Evolutionary conservation across 2,888 invertebrate species (phyloP).

Genomic region (Leptogaster cylindrica): DNA sequence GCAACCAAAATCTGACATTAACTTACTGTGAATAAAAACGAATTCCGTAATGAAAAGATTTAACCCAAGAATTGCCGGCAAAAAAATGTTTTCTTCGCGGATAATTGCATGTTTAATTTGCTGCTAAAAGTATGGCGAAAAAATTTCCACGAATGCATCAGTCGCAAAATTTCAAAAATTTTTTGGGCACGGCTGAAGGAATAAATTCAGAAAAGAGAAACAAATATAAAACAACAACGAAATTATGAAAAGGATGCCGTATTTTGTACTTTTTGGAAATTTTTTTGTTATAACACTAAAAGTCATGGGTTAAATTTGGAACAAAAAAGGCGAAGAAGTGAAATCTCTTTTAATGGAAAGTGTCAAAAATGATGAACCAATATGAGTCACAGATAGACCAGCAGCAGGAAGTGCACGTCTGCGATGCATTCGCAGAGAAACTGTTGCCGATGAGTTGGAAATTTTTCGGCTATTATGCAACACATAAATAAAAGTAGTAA

Average conservation of each 20-base stretch:
- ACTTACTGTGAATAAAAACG: conserved; percentile 6
- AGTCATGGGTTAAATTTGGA: conserved; percentile 22
- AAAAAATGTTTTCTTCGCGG: conserved; percentile 38
- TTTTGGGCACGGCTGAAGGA: conserved; percentile 15
- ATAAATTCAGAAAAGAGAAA: conserved; percentile 4
- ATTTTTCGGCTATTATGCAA: conserved; percentile 4
- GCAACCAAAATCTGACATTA: conserved; percentile 8
- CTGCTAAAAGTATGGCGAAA: conserved; percentile 12
- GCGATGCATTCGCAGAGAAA: background rate
- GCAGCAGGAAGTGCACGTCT: conserved; percentile 22
- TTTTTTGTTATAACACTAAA: background rate
- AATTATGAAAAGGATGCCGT: conserved; percentile 12
- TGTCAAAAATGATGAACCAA: conserved; percentile 21
- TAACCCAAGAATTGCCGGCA: conserved; percentile 7
- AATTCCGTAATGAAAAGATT: conserved; percentile 5
- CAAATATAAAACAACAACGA: background rate
- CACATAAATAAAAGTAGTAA: background rate
- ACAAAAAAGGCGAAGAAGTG: conserved; percentile 22
- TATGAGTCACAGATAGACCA: conserved; percentile 20
- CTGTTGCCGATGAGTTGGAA: background rate
- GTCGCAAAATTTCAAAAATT: conserved; percentile 13
- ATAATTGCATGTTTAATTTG: conserved; percentile 42
- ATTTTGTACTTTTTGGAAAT: conserved; percentile 20
- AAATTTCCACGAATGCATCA: conserved; percentile 18
- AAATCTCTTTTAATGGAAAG: conserved; percentile 40